Conservation (phyloP, 1,140 invertebrate genomes). For the Eurytemora carolleeae region DNA sequence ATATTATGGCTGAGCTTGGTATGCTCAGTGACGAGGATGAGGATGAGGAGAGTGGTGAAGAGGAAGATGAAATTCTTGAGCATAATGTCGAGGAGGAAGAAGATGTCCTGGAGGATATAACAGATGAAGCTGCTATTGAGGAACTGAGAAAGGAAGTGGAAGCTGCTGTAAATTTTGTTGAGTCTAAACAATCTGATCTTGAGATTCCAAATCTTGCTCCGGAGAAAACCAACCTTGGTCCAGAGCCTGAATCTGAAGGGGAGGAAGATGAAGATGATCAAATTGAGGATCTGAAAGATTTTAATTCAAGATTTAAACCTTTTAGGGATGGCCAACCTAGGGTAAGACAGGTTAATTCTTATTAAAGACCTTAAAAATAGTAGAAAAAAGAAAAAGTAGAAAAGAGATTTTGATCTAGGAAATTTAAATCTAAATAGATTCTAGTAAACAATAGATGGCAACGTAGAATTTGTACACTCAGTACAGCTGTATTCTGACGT, state of each 20-base stretch:
- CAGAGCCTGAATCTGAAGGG: too few relatives aligned
- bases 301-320: neutral
- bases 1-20: conserved; percentile 18
- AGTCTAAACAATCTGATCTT: too few relatives aligned
- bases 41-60: conserved; percentile 21
- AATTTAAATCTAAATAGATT: too few relatives aligned
- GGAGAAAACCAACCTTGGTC: too few relatives aligned
- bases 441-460: too few relatives aligned
- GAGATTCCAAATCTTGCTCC: too few relatives aligned
- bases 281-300: neutral
- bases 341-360: neutral
- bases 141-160: neutral
- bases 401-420: too few relatives aligned
- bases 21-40: conserved; percentile 17
- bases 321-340: neutral
- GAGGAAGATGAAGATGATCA: neutral
- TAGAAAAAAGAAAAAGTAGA: too few relatives aligned
- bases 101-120: conserved; percentile 16
- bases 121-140: neutral
- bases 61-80: conserved; percentile 20
- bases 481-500: too few relatives aligned
- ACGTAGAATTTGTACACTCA: too few relatives aligned
- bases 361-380: too few relatives aligned
- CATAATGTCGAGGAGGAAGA: conserved; percentile 19
- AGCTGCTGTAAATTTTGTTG: too few relatives aligned